Conservation (phyloP, 2,888 invertebrate species). For the Rotaria macrura region DNA sequence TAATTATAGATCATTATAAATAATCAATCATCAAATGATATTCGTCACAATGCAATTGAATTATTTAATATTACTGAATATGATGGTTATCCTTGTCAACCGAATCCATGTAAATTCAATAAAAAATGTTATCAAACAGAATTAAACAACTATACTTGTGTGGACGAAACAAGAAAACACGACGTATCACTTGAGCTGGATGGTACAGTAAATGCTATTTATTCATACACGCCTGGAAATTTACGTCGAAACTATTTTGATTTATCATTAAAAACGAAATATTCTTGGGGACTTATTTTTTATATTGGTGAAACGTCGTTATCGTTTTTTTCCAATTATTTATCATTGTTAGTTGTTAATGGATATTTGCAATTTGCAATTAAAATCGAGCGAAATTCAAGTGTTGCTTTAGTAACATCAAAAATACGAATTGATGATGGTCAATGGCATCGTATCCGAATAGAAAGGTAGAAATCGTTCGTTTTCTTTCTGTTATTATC, state of each 20-base stretch:
- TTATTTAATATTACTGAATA: background rate
- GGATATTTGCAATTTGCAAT: constrained; percentile 65
- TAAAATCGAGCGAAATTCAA: constrained; percentile 56
- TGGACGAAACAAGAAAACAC: background rate
- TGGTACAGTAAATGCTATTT: background rate
- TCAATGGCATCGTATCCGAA: constrained; percentile 64
- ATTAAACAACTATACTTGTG: background rate
- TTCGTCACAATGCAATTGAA: background rate
- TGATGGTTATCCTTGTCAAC: background rate
- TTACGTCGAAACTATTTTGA: background rate
- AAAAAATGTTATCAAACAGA: background rate
- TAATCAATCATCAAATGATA: background rate
- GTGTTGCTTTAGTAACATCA: constrained; percentile 51
- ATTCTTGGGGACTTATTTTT: background rate
- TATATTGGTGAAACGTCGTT: background rate
- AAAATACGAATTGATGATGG: constrained; percentile 60
- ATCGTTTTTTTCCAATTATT: constrained; percentile 59
- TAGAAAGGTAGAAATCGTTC: constrained; percentile 50
- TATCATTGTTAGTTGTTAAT: constrained; percentile 62
- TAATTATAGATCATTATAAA: background rate
- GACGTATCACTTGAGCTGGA: background rate
- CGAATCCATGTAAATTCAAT: background rate
- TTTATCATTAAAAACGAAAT: background rate
- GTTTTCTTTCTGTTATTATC: too few species aligned
- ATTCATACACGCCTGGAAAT: background rate